Conservation (phyloP, 2,113 vertebrate genomes). For the Heterotis niloticus region DNA sequence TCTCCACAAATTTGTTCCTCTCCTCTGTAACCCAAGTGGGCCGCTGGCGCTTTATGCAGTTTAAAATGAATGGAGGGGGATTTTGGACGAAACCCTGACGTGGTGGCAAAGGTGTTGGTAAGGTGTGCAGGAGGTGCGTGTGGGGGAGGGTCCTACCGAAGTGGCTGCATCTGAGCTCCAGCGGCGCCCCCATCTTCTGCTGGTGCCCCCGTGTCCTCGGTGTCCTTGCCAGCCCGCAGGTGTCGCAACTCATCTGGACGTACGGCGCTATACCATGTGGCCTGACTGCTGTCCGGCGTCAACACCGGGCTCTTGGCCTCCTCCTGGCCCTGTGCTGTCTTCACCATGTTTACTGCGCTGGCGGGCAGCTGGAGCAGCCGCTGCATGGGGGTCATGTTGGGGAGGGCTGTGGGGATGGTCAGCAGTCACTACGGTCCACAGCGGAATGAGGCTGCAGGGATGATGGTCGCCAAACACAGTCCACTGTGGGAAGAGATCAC, state of each 20-base stretch:
- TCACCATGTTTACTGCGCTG: conserved; percentile 65
- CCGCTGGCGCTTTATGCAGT: too few relatives aligned
- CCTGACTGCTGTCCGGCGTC: conserved; percentile 64
- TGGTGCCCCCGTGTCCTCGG: conserved; percentile 48
- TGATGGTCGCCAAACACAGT: too few relatives aligned
- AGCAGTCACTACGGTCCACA: too few relatives aligned
- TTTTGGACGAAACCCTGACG: background rate
- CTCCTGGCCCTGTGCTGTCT: conserved; percentile 57
- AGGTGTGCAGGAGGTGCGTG: background rate
- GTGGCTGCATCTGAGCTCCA: conserved; percentile 59
- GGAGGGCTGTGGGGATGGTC: background rate
- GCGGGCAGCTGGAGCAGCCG: conserved; percentile 80
- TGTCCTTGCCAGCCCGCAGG: conserved; percentile 59
- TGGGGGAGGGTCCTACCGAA: conserved; percentile 68
- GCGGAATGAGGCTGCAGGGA: too few relatives aligned
- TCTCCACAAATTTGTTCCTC: too few relatives aligned
- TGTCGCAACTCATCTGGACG: conserved; percentile 78
- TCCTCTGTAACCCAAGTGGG: too few relatives aligned
- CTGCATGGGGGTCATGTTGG: conserved; percentile 74
- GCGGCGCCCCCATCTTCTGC: conserved; percentile 46
- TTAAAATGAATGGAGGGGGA: too few relatives aligned
- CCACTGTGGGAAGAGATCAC: too few relatives aligned
- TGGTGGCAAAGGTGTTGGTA: conserved; percentile 14
- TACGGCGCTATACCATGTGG: conserved; percentile 82
- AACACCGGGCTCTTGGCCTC: conserved; percentile 82